phyloP scores from a whole-genome alignment of 2,797 vertebrate species.

The Centroberyx gerrardi region DNA sequence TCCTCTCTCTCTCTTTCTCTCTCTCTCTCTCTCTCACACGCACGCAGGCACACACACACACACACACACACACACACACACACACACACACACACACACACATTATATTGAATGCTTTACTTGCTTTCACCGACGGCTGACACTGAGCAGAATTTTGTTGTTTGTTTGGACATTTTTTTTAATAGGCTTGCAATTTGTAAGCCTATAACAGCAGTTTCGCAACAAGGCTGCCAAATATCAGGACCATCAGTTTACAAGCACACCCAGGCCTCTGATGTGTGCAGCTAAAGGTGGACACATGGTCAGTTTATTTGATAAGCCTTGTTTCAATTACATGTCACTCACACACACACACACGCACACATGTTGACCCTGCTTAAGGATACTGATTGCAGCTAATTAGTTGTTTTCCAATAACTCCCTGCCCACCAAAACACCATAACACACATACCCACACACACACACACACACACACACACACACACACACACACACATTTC shows the following conservation, averaged over 20 bases:
- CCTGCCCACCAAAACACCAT: background rate
- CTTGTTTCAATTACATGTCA: constrained; percentile 19
- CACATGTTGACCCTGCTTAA: background rate
- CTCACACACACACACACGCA: background rate
- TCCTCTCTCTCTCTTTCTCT: background rate
- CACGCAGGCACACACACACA: background rate
- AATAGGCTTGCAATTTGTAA: background rate
- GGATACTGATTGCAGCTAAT: constrained; percentile 5
- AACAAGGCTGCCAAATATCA: constrained; percentile 42
- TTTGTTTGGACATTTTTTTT: no score
- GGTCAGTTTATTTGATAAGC: background rate
- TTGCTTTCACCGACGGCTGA: no score
- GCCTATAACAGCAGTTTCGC: constrained; percentile 39
- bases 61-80: background rate
- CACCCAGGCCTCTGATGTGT: background rate
- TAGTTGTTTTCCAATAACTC: background rate
- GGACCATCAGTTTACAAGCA: constrained; percentile 34
- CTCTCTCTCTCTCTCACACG: background rate
- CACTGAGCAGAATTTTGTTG: no score
- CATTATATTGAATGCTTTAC: no score
- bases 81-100: background rate
- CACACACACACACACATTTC: background rate
- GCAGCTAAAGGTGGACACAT: background rate
- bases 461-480: background rate
- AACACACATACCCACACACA: background rate